phyloP scores from a whole-genome alignment of 2,113 vertebrate genomes.

The Heliornis fulica region DNA sequence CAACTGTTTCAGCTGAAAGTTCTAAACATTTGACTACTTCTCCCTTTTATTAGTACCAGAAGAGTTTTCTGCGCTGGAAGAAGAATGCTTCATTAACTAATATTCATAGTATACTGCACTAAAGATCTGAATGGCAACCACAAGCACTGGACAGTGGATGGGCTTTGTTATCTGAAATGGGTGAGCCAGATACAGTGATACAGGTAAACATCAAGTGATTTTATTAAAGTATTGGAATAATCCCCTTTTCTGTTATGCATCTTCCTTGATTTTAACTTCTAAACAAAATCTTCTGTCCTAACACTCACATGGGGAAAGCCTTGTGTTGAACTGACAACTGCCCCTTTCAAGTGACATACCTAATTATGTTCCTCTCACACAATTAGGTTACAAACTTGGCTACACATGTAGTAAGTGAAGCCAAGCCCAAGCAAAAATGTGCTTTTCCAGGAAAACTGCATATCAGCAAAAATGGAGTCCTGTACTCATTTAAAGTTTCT shows the following conservation, averaged over 20 bases:
- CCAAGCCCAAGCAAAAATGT: background rate
- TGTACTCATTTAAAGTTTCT: background rate
- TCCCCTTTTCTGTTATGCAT: background rate
- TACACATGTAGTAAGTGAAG: background rate
- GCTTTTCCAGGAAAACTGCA: background rate
- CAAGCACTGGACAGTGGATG: background rate
- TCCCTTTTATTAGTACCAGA: background rate
- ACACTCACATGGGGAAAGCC: background rate
- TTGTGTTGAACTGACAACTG: background rate
- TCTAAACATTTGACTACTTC: background rate
- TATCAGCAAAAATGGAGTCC: background rate
- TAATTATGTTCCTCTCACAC: background rate
- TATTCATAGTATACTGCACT: background rate
- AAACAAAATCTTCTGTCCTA: background rate
- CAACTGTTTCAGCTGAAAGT: background rate
- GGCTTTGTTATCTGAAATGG: background rate
- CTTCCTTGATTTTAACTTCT: background rate
- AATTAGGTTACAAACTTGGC: background rate
- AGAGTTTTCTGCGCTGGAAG: background rate
- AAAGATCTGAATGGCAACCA: background rate
- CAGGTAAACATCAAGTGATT: background rate
- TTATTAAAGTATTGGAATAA: background rate
- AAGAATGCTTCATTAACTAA: slow-evolving; percentile 1
- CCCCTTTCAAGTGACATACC: background rate
- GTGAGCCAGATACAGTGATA: background rate